Evolutionary conservation across 2,888 invertebrate species (phyloP).

Genomic region (Julus scandinavius): DNA sequence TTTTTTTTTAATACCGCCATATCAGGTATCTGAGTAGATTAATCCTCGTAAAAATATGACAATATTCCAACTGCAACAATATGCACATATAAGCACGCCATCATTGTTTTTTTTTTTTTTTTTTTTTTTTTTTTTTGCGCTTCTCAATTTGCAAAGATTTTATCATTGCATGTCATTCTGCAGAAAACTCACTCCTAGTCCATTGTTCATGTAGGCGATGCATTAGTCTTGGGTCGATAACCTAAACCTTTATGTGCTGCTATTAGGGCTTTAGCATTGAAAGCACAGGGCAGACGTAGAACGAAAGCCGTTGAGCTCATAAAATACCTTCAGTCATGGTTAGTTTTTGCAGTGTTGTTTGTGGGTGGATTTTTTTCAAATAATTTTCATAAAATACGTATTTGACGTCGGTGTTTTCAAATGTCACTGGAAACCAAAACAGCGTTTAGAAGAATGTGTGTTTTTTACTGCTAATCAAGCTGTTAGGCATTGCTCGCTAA

Average conservation of each 20-base stretch:
- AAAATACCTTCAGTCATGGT: not conserved
- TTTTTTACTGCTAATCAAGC: not conserved
- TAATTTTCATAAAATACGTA: not conserved
- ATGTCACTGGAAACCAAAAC: not conserved
- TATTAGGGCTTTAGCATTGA: conserved; percentile 25
- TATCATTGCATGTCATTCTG: conserved; percentile 40
- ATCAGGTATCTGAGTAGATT: conserved; percentile 15
- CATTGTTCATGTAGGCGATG: conserved; percentile 40
- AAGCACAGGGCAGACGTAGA: conserved; percentile 10
- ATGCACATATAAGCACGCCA: not conserved
- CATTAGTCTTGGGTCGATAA: conserved; percentile 49
- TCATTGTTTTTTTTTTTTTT: conserved; percentile 16
- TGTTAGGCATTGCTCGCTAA: not conserved
- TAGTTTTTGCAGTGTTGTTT: not conserved
- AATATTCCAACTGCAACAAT: not conserved
- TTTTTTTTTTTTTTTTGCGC: conserved; percentile 32
- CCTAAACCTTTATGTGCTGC: conserved; percentile 47
- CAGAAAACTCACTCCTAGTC: conserved; percentile 41
- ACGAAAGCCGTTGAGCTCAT: conserved; percentile 28
- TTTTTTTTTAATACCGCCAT: not conserved
- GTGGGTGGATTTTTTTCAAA: not conserved
- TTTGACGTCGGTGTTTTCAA: not conserved
- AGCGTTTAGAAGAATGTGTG: not conserved
- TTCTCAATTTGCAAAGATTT: conserved; percentile 44
- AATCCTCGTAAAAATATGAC: not conserved